Evolutionary conservation across 37 sponge, comb jelly and placozoan species (phyloP).

Genomic region (Amphimedon queenslandica): DNA sequence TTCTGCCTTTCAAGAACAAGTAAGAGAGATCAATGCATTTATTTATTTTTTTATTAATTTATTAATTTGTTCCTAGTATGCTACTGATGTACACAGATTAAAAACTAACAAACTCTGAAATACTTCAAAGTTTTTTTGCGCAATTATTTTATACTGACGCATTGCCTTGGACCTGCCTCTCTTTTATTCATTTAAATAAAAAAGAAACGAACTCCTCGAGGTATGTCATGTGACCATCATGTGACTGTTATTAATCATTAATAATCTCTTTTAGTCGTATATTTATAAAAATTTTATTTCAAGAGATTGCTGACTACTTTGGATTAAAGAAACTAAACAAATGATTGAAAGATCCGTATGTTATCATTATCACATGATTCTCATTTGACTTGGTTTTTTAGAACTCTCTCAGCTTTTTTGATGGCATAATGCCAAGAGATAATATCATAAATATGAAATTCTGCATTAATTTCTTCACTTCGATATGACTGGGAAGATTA

Average conservation of each 20-base stretch:
- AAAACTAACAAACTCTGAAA: slow-evolving; percentile 97
- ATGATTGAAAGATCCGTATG: slow-evolving; percentile 83
- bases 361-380: not conserved
- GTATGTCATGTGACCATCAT: too few relatives aligned
- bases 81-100: slow-evolving; percentile 88
- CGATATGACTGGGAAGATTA: slow-evolving; percentile 95
- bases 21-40: not conserved
- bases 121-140: slow-evolving; percentile 86
- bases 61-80: slow-evolving; percentile 35
- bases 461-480: slow-evolving; percentile 98
- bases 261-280: slow-evolving; percentile 85
- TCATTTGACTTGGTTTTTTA: slow-evolving; percentile 7
- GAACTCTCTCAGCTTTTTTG: slow-evolving; percentile 76
- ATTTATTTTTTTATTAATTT: too few relatives aligned
- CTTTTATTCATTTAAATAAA: slow-evolving; percentile 89
- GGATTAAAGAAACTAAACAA: slow-evolving; percentile 82
- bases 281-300: slow-evolving; percentile 97
- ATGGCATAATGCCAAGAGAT: slow-evolving; percentile 91
- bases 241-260: slow-evolving; percentile 80
- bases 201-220: slow-evolving; percentile 98
- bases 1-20: slow-evolving; percentile 76
- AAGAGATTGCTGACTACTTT: slow-evolving; percentile 93
- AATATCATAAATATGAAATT: slow-evolving; percentile 90
- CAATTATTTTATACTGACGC: slow-evolving; percentile 93
- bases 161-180: slow-evolving; percentile 90